Conservation (phyloP, 1,140 invertebrate species). For the Vanessa tameamea region DNA sequence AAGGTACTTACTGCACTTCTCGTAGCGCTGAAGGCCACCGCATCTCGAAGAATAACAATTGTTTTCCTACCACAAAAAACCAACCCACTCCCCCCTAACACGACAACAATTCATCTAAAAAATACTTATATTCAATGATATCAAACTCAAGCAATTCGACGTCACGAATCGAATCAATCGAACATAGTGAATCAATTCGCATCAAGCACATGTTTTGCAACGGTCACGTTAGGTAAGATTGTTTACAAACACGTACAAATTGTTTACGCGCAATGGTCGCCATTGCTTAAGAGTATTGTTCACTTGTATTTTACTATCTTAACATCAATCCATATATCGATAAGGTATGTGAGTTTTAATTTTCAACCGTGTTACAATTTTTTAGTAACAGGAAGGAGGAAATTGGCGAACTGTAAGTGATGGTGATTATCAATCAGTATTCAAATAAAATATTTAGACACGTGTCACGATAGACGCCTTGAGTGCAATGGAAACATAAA, state of each 20-base stretch:
- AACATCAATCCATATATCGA: constrained; percentile 8
- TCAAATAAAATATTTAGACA: no score
- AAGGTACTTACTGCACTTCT: no score
- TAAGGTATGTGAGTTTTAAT: not conserved
- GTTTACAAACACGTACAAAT: constrained; percentile 16
- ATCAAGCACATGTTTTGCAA: constrained; percentile 20
- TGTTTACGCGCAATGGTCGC: constrained; percentile 20
- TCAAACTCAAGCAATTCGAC: not conserved
- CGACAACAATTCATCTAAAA: no score
- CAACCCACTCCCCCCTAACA: no score
- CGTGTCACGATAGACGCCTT: no score
- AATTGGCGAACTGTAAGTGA: no score
- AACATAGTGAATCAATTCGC: constrained; percentile 18
- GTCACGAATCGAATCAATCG: not conserved
- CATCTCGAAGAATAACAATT: no score
- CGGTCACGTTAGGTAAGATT: constrained; percentile 16
- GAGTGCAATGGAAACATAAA: no score
- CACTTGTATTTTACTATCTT: constrained; percentile 17
- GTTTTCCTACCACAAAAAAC: no score
- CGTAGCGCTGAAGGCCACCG: no score
- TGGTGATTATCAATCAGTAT: no score
- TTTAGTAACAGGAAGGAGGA: not conserved
- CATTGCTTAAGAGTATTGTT: constrained; percentile 28
- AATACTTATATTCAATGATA: no score
- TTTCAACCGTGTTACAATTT: not conserved